phyloP scores from a whole-genome alignment of 2,888 invertebrate species.

The Acheta domesticus region DNA sequence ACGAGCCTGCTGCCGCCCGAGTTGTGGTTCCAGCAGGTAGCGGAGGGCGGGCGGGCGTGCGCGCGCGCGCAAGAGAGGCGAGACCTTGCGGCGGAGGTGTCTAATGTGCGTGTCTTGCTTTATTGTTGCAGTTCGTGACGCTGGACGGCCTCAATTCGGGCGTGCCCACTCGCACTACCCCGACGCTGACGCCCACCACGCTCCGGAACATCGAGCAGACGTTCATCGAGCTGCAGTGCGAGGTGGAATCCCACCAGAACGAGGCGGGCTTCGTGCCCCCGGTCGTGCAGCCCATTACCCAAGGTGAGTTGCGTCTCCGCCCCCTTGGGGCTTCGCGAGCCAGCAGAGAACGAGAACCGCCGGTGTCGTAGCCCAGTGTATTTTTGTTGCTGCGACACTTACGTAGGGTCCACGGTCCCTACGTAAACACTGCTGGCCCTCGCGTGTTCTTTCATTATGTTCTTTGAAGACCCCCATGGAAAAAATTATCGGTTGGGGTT shows the following conservation, averaged over 20 bases:
- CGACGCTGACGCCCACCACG: slow-evolving; percentile 91
- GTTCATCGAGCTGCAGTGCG: slow-evolving; percentile 79
- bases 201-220: slow-evolving; percentile 87
- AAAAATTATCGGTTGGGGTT: no score
- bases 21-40: slow-evolving; percentile 79
- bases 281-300: slow-evolving; percentile 51
- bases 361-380: no score
- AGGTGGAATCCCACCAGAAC: slow-evolving; percentile 65
- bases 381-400: no score
- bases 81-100: no score
- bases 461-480: no score
- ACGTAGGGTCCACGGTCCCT: no score
- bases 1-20: slow-evolving; percentile 80
- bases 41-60: slow-evolving; percentile 21
- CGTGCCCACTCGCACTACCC: slow-evolving; percentile 88
- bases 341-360: no score
- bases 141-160: slow-evolving; percentile 52
- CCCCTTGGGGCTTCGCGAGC: no score
- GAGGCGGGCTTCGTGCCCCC: slow-evolving; percentile 95
- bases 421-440: no score
- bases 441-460: no score
- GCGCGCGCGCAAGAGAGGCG: not conserved
- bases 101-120: slow-evolving; percentile 31
- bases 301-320: slow-evolving; percentile 32
- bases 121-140: slow-evolving; percentile 52